A percentile compares a stretch with the other conserved stretches of the same genome.
These are phyloP conservation scores for Pygmarrhopalites habei DNA, from an alignment of 1,140 invertebrate genomes.

Conservation along the genomic window DNA sequence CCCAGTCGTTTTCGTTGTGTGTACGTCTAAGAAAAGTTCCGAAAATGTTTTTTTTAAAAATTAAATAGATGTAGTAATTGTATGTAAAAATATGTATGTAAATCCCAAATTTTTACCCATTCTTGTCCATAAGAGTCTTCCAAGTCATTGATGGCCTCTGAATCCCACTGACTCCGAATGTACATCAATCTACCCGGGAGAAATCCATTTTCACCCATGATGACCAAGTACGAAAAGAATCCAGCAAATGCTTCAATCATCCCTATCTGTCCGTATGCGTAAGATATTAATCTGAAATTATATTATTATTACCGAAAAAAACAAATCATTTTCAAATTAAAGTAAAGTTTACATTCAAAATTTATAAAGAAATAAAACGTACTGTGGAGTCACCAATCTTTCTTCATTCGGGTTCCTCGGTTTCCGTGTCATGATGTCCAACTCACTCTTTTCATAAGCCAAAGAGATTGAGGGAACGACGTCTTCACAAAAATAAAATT, in stretches of 20 bases:
- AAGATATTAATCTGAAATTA: constrained; percentile 45
- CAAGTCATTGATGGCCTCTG: constrained; percentile 51
- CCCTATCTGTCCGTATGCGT: constrained; percentile 51
- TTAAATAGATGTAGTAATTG: constrained; percentile 40
- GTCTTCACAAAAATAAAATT: too few species aligned
- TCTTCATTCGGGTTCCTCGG: constrained; percentile 87
- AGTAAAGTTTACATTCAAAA: constrained; percentile 45
- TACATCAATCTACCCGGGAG: constrained; percentile 49
- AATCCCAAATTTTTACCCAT: constrained; percentile 52
- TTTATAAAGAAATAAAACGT: constrained; percentile 61
- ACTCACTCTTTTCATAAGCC: constrained; percentile 91
- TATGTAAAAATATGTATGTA: too few species aligned
- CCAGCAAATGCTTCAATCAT: constrained; percentile 51
- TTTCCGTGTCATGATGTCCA: constrained; percentile 93
- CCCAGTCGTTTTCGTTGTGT: constrained; percentile 56
- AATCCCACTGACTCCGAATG: constrained; percentile 52
- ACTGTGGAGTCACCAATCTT: constrained; percentile 73
- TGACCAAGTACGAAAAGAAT: constrained; percentile 53
- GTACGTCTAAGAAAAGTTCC: constrained; percentile 53
- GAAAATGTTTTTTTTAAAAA: constrained; percentile 46
- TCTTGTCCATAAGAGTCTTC: constrained; percentile 55
- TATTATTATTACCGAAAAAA: not conserved
- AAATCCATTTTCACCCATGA: constrained; percentile 39
- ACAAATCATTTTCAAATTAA: too few species aligned
- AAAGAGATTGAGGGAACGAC: constrained; percentile 43